A percentile compares a stretch with the other conserved stretches of the same genome.
Evolutionary conservation across 2,113 vertebrate genomes (phyloP).

Genomic region (Dicaeum eximium): DNA sequence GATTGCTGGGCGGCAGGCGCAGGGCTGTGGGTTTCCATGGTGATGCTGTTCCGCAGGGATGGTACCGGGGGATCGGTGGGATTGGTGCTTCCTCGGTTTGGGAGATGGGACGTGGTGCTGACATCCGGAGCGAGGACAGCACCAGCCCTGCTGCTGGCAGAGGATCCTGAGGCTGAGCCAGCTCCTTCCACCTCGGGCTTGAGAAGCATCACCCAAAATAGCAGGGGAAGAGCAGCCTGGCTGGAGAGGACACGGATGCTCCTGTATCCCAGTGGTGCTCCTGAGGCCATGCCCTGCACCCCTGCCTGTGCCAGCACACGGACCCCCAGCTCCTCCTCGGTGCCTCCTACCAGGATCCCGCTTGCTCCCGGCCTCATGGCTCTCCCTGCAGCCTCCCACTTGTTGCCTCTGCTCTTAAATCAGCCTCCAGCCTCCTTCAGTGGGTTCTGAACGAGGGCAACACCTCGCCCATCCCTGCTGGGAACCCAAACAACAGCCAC

Average conservation of each 20-base stretch:
- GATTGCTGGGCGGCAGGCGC: constrained; percentile 37
- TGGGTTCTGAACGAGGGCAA: neutral
- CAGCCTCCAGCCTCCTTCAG: neutral
- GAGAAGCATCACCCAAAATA: neutral
- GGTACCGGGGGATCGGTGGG: neutral
- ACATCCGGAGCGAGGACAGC: neutral
- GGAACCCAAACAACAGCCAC: neutral
- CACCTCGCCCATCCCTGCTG: neutral
- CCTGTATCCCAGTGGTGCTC: neutral
- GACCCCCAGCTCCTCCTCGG: neutral
- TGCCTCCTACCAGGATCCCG: neutral
- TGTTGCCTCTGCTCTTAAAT: neutral
- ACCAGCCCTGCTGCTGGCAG: neutral
- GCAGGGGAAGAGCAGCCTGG: neutral
- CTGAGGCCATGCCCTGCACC: fast-evolving
- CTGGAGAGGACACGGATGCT: neutral
- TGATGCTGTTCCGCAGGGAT: neutral
- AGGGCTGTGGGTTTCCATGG: constrained; percentile 57
- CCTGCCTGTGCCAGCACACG: fast-evolving
- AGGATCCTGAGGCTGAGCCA: neutral
- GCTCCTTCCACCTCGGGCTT: neutral
- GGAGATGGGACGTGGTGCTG: neutral
- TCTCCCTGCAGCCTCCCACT: neutral
- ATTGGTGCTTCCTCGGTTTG: neutral
- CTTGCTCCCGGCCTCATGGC: neutral